Conservation (phyloP, 2,888 invertebrate species). For the Trissolcus brochymenae region DNA sequence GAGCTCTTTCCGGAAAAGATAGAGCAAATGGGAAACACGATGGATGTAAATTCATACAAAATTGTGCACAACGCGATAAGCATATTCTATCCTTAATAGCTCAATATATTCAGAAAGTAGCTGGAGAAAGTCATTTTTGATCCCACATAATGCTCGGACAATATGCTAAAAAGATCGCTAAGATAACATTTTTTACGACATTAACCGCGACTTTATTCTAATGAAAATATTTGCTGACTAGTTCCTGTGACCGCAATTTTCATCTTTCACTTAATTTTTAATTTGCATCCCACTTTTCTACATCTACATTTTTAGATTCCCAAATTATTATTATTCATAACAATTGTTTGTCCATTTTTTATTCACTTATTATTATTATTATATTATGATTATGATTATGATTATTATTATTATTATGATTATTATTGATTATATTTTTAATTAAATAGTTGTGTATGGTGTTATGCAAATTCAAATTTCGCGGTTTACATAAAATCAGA, state of each 20-base stretch:
- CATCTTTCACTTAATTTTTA: slow-evolving; percentile 6
- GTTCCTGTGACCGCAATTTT: too few relatives aligned
- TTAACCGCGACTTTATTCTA: slow-evolving; percentile 4
- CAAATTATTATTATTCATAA: too few relatives aligned
- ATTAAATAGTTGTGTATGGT: too few relatives aligned
- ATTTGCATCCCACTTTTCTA: neutral
- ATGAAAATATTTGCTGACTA: slow-evolving; percentile 2
- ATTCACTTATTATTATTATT: too few relatives aligned
- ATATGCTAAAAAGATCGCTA: slow-evolving; percentile 25
- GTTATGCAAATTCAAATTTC: too few relatives aligned
- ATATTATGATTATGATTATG: too few relatives aligned
- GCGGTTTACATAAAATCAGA: too few relatives aligned
- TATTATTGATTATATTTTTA: too few relatives aligned
- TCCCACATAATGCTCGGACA: slow-evolving; percentile 24
- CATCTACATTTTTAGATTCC: too few relatives aligned
- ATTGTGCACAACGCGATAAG: slow-evolving; percentile 37
- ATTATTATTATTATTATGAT: too few relatives aligned
- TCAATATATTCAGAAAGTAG: slow-evolving; percentile 31
- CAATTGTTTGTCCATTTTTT: too few relatives aligned
- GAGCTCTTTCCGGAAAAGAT: slow-evolving; percentile 26
- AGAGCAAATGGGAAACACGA: slow-evolving; percentile 25
- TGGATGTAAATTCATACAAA: slow-evolving; percentile 41
- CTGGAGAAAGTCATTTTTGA: slow-evolving; percentile 38
- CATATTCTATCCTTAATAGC: slow-evolving; percentile 41
- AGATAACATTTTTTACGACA: slow-evolving; percentile 18